Base-by-base conservation (phyloP, 2,888 invertebrate genomes). In the Ashinkailepas kermadecensis region DNA sequence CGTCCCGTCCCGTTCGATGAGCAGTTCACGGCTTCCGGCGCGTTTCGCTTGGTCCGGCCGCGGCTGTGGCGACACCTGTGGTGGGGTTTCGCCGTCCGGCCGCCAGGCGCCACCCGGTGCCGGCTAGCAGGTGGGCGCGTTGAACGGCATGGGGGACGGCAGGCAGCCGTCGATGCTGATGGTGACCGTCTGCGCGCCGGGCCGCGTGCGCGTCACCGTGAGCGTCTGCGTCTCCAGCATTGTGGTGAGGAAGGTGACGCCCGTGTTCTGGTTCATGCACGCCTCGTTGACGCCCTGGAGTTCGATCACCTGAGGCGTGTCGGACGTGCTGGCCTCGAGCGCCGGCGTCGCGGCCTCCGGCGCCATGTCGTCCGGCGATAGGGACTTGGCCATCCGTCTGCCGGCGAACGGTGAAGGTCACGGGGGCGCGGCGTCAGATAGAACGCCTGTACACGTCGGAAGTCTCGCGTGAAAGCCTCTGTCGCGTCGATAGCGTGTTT, bases 121-220 rank as follows among this genome's bases (percentile, higher is more conserved):
- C 9, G 7, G 65, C 59, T 79, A 79, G 58, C 79, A 79, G 58
- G 79, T 79, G 23, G 79, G 79, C 15, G 79, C 79, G 58, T 79
- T 79, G 79, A 79, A 79, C 23, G 79, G 79, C 79, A 79, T 79
- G 18, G 79, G 79, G 15, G 79, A 23, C 8, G 79, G 79, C 57
- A 79, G 58, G 58, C 79, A 79, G 57, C 79, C 79, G 58, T 23
- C 23, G 25, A 79, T 79, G 79, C 59, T 58, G 79, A 79, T 79
- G 58, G 79, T 79, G 58, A 79, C 79, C 13, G 79, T 79, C 25
- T 79, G 79, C 13, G 79, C 79, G 13, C 79, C 79, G 7, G 79
- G 79, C 13, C 58, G 79, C 0, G 79, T 79, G 57, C 79, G 79
- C 58, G 79, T 79, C 79, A 79, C 79, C 23, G 58, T 79, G 15